A percentile compares a stretch with the other conserved stretches of the same genome.
phyloP scores from a whole-genome alignment of 2,113 vertebrate genomes.

The Amphiprion percula region DNA sequence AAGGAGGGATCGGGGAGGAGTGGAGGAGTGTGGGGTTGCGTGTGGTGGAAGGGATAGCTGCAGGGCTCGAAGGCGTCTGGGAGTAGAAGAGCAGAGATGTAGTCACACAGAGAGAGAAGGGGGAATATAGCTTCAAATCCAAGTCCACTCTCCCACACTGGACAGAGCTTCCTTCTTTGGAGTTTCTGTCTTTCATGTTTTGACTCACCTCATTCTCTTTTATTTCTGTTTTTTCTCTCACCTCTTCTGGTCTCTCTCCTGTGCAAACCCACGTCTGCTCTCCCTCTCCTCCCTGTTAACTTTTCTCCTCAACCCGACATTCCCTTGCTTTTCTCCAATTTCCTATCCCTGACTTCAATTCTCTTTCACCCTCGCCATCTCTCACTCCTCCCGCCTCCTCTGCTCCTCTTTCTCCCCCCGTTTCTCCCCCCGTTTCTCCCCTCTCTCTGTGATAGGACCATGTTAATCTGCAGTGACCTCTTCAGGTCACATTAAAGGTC shows the following conservation, averaged over 20 bases:
- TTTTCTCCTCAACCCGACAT: conserved; percentile 39
- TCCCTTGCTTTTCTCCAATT: conserved; percentile 49
- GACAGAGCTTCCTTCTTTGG: conserved; percentile 65
- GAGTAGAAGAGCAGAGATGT: conserved; percentile 73
- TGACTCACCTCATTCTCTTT: conserved; percentile 70
- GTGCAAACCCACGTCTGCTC: conserved; percentile 47
- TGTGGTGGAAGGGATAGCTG: conserved; percentile 83
- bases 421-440: conserved; percentile 2
- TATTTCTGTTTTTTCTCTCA: conserved; percentile 61
- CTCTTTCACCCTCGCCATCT: neutral
- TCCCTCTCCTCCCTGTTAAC: conserved; percentile 37
- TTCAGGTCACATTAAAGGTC: conserved; percentile 86
- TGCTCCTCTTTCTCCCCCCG: conserved; percentile 1
- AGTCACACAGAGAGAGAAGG: conserved; percentile 52
- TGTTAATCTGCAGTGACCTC: conserved; percentile 82
- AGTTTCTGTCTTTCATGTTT: conserved; percentile 64
- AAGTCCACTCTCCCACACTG: conserved; percentile 72
- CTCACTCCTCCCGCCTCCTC: conserved; percentile 23
- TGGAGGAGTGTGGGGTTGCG: conserved; percentile 67
- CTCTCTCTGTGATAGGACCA: conserved; percentile 58
- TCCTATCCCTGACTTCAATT: conserved; percentile 33
- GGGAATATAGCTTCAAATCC: conserved; percentile 74
- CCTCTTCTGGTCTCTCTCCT: conserved; percentile 33
- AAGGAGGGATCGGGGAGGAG: conserved; percentile 52
- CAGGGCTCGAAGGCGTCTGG: conserved; percentile 82